These are phyloP conservation scores for Haplochromis vanheusdeni DNA, from an alignment of 2,113 vertebrate genomes.

Conservation along the genomic window DNA sequence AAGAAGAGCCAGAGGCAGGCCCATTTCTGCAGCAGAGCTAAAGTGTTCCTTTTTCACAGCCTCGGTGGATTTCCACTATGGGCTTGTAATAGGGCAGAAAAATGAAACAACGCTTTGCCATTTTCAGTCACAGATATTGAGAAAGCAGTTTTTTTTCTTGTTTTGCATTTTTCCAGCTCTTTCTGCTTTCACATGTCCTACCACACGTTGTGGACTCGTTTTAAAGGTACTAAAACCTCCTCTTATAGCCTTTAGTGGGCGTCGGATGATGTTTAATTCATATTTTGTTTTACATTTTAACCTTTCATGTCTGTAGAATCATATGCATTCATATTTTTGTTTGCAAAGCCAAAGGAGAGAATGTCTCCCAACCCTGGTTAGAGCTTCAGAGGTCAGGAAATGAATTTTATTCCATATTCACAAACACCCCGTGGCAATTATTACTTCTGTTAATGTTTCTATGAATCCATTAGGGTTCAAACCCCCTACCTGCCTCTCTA, in stretches of 20 bases:
- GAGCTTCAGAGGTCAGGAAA: constrained; percentile 39
- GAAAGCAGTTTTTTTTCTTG: constrained; percentile 16
- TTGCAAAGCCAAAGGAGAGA: background rate
- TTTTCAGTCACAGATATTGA: constrained; percentile 36
- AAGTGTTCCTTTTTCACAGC: constrained; percentile 60
- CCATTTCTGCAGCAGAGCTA: constrained; percentile 53
- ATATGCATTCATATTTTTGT: constrained; percentile 20
- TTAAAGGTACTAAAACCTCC: constrained; percentile 27
- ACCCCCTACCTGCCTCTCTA: constrained; percentile 1
- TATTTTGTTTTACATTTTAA: constrained; percentile 47
- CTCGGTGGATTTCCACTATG: constrained; percentile 43
- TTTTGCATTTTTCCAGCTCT: background rate
- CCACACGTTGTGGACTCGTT: constrained; percentile 23
- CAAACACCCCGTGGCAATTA: constrained; percentile 35
- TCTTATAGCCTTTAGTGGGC: constrained; percentile 19
- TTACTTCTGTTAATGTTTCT: constrained; percentile 28
- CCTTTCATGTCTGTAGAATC: constrained; percentile 33
- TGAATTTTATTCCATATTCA: constrained; percentile 20
- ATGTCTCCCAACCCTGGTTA: constrained; percentile 10
- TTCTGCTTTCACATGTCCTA: constrained; percentile 30
- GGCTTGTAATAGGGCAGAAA: constrained; percentile 23
- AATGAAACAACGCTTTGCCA: background rate
- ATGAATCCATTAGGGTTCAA: constrained; percentile 38
- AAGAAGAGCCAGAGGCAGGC: constrained; percentile 65
- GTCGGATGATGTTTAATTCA: constrained; percentile 55